phyloP scores from a whole-genome alignment of 2,888 invertebrate genomes.

The Pandemis heparana region DNA sequence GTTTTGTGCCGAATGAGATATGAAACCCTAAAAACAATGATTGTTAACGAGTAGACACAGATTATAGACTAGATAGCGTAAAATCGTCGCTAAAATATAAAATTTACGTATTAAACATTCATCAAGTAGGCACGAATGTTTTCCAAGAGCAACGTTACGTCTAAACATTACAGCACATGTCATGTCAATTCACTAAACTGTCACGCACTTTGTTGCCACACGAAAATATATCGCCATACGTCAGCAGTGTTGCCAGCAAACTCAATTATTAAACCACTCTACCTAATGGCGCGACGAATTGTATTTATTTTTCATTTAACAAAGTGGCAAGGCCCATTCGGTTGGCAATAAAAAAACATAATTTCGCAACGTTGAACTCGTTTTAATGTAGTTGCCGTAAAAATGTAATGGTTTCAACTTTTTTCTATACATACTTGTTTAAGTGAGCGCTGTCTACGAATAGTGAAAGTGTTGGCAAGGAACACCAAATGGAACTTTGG shows the following conservation, averaged over 20 bases:
- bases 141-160: too few relatives aligned
- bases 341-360: conserved; percentile 29
- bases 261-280: conserved; percentile 35
- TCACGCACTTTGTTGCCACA: background rate
- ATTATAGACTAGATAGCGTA: too few relatives aligned
- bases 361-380: conserved; percentile 11
- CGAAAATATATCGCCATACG: conserved; percentile 4
- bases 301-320: conserved; percentile 39
- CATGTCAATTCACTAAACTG: background rate
- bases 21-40: too few relatives aligned
- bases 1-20: background rate
- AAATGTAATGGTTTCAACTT: conserved; percentile 10
- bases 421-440: too few relatives aligned
- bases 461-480: too few relatives aligned
- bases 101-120: too few relatives aligned
- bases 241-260: conserved; percentile 13
- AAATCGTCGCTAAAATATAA: too few relatives aligned
- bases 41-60: too few relatives aligned
- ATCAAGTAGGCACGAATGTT: too few relatives aligned
- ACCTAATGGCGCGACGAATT: conserved; percentile 22
- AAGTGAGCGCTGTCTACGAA: too few relatives aligned
- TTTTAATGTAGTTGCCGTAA: conserved; percentile 37
- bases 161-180: background rate
- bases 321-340: conserved; percentile 28
- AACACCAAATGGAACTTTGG: too few relatives aligned